A percentile compares a stretch with the other conserved stretches of the same genome.
These are phyloP conservation scores for Apamea crenata DNA, from an alignment of 2,888 invertebrate species.

Conservation along the genomic window DNA sequence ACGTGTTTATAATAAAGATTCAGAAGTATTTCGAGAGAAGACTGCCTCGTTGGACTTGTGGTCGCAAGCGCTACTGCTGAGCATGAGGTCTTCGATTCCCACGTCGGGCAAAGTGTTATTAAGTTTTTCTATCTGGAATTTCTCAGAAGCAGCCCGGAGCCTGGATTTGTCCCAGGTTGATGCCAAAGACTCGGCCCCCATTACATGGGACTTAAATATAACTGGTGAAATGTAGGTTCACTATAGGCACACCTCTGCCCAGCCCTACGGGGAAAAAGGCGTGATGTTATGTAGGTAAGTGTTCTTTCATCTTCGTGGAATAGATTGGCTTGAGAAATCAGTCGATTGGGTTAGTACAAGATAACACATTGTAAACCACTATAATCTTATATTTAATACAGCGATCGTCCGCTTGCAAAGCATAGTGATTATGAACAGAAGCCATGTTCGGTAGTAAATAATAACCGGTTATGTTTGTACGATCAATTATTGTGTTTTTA, in stretches of 20 bases:
- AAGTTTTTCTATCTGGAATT: background rate
- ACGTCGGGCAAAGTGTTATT: background rate
- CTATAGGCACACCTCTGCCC: background rate
- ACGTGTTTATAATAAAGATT: background rate
- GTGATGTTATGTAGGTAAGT: background rate
- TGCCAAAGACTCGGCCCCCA: background rate
- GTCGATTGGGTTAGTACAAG: background rate
- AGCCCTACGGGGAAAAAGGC: background rate
- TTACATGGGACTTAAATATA: background rate
- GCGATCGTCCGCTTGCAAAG: conserved; percentile 21
- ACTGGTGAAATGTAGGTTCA: background rate
- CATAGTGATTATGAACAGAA: conserved; percentile 26
- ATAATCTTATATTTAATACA: conserved; percentile 16
- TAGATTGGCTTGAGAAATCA: background rate
- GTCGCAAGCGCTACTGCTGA: background rate
- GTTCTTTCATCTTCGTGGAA: background rate
- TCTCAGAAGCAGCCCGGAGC: background rate
- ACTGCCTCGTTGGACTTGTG: background rate
- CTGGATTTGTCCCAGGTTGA: background rate
- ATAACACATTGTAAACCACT: background rate
- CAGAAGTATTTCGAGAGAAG: background rate
- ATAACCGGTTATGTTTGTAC: conserved; percentile 36
- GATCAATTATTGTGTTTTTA: conserved; percentile 35
- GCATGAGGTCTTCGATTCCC: background rate
- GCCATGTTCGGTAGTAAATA: conserved; percentile 13